phyloP scores from a whole-genome alignment of 2,113 vertebrate species.

The Jacana jacana region DNA sequence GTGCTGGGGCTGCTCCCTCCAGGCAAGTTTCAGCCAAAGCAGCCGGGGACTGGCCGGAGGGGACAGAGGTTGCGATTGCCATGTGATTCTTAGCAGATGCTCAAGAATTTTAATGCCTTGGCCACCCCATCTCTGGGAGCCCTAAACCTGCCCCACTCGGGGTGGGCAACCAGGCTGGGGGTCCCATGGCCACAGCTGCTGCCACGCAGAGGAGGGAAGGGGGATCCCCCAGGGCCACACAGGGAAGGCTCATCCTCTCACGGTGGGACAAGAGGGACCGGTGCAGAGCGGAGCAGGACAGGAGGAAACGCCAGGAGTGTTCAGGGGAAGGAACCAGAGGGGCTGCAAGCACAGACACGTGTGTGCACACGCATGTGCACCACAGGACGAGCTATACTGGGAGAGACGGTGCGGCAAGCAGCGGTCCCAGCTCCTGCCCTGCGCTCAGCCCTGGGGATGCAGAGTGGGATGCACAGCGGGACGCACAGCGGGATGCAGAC shows the following conservation, averaged over 20 bases:
- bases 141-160: neutral
- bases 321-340: neutral
- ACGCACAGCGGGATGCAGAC: neutral
- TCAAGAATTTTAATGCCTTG: neutral
- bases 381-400: neutral
- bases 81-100: neutral
- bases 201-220: neutral
- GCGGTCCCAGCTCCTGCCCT: neutral
- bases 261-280: fast-evolving
- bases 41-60: fast-evolving
- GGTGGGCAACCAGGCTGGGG: neutral
- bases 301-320: fast-evolving
- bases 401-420: neutral
- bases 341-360: fast-evolving
- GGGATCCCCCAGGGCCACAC: fast-evolving
- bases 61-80: neutral
- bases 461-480: neutral
- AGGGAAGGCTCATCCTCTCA: neutral
- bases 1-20: neutral
- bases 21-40: neutral
- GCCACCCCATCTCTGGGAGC: fast-evolving
- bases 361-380: neutral
- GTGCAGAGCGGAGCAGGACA: fast-evolving
- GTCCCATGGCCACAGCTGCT: neutral
- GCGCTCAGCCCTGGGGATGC: neutral